Base-by-base conservation (phyloP, 2,888 invertebrate genomes). In the Limnephilus rhombicus region DNA sequence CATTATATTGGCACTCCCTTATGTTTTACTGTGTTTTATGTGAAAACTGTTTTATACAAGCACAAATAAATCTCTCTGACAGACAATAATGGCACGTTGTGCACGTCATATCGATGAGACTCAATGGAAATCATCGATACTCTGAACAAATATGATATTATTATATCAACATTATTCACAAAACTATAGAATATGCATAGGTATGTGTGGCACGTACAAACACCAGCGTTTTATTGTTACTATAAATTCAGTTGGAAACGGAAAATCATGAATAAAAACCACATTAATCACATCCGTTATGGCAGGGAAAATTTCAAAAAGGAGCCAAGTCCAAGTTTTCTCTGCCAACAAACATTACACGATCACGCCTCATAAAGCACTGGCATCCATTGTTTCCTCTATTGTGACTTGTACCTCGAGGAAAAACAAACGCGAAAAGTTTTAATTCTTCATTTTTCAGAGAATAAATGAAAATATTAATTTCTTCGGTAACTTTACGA, bases 221-320 rank as follows among this genome's bases (percentile, higher is more conserved):
- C n/a, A 68, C n/a, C 68, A 24, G 68, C 1, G n/a, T 68, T 68
- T 68, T 68, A 68, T 68, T 68, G 68, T 24, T 49, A 86, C 83
- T 24, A 37, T 83, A 80, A 88, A 82, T 86, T 37, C 89, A 68
- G n/a, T 49, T 81, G 37, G 88, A 87, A 92, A 92, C 92, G 90
- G 93, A 90, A 93, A 92, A 90, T 92, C 92, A 93, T 93, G 93
- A 93, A 93, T 93, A 93, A 93, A 93, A 93, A 93, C 80, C 86
- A 86, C 93, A 93, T 93, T 93, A 93, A 93, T 93, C 92, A 93
- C 92, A 87, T 93, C 92, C 92, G 92, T 41, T 89, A 91, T 91
- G 91, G 90, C 89, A 81, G 89, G 82, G 68, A 68, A 45, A 91
- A 86, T 82, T 68, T 87, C 29, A 80, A 92, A 91, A 91, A 87